Percentiles rank a stretch among this genome's conserved stretches.
phyloP scores from a whole-genome alignment of 2,113 vertebrate species.

The Rhineura floridana region DNA sequence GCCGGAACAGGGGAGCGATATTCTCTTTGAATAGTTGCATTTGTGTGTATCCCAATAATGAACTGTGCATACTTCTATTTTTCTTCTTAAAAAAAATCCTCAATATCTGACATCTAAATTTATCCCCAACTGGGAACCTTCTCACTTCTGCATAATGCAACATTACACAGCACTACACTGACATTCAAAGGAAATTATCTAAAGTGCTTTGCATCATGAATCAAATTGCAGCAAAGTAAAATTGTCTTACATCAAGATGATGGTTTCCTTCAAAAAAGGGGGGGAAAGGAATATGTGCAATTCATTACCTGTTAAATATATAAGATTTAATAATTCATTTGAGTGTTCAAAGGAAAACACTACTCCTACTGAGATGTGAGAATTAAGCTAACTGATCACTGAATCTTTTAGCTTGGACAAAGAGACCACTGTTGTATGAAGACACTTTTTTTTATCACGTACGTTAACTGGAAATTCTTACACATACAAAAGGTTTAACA shows the following conservation, averaged over 20 bases:
- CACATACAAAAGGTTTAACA: slow-evolving; percentile 25
- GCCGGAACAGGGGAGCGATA: too few relatives aligned
- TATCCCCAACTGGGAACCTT: background rate
- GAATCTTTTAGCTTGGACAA: slow-evolving; percentile 30
- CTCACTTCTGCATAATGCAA: background rate
- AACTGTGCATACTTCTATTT: background rate
- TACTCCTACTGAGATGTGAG: slow-evolving; percentile 12
- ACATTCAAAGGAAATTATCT: slow-evolving; percentile 11
- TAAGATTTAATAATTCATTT: slow-evolving; percentile 38
- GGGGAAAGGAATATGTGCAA: background rate
- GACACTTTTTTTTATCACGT: slow-evolving; percentile 33
- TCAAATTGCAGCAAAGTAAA: slow-evolving; percentile 19
- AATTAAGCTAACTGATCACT: slow-evolving; percentile 23
- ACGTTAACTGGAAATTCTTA: slow-evolving; percentile 27
- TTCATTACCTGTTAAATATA: slow-evolving; percentile 28
- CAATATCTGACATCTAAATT: background rate
- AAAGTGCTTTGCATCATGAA: slow-evolving; percentile 10
- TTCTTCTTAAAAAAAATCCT: background rate
- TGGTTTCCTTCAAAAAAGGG: background rate
- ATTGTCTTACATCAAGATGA: background rate
- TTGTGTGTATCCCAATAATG: background rate
- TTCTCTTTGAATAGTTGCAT: background rate
- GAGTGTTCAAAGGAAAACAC: slow-evolving; percentile 41
- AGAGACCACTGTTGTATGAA: slow-evolving; percentile 2
- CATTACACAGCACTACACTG: background rate